phyloP scores from a whole-genome alignment of 2,797 vertebrate species.

The Halcyon smyrnensis region DNA sequence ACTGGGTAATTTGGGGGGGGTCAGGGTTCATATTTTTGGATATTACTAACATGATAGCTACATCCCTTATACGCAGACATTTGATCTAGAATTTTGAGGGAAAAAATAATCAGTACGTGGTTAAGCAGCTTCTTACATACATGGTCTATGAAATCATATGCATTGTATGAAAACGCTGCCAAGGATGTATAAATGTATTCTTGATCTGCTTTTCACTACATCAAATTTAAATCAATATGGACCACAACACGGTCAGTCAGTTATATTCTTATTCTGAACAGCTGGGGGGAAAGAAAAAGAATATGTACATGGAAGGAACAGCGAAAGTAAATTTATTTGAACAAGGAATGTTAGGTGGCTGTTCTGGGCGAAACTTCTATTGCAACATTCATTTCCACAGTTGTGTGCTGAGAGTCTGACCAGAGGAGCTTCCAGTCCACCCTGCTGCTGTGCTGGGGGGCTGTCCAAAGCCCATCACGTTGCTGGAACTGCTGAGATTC shows the following conservation, averaged over 20 bases:
- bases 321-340: constrained; percentile 75
- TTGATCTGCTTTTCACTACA: constrained; percentile 81
- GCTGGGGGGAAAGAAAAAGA: constrained; percentile 71
- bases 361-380: constrained; percentile 45
- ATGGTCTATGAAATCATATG: constrained; percentile 75
- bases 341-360: constrained; percentile 77
- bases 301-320: constrained; percentile 81
- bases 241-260: constrained; percentile 84
- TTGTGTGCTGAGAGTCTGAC: constrained; percentile 97
- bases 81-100: constrained; percentile 86
- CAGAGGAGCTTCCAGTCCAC: constrained; percentile 87
- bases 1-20: constrained; percentile 75
- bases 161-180: constrained; percentile 79
- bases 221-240: constrained; percentile 87
- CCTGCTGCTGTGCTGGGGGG: constrained; percentile 82
- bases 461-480: constrained; percentile 80
- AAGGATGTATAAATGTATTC: constrained; percentile 73
- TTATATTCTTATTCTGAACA: constrained; percentile 79
- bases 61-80: constrained; percentile 87
- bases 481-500: constrained; percentile 81
- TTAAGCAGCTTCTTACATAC: constrained; percentile 83
- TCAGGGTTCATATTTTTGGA: constrained; percentile 74
- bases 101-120: constrained; percentile 86
- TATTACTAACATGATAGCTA: constrained; percentile 89
- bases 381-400: constrained; percentile 91